Conservation (phyloP, 53 echinoderm and acorn worm species). For the Zoroaster sp. region DNA sequence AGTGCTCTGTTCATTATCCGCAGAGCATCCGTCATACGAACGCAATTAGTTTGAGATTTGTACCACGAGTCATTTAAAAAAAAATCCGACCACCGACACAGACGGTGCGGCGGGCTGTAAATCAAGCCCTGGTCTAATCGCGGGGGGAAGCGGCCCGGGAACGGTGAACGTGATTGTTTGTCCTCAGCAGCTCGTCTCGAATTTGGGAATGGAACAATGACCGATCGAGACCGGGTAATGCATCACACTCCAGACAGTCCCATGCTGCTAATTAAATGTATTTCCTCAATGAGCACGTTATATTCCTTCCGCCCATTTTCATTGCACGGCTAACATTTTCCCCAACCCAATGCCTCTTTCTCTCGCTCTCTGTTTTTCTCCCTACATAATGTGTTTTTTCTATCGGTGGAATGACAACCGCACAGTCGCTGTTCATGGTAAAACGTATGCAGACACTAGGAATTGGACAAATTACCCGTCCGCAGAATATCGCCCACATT, state of each 20-base stretch:
- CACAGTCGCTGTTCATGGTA: background rate
- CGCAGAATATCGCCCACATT: background rate
- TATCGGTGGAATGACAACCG: no score
- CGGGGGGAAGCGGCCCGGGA: slow-evolving; percentile 24
- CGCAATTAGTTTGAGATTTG: slow-evolving; percentile 49
- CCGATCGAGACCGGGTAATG: slow-evolving; percentile 25
- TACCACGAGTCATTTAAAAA: slow-evolving; percentile 37
- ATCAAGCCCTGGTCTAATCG: background rate
- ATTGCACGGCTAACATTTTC: background rate
- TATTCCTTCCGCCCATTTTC: background rate
- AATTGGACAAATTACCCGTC: background rate
- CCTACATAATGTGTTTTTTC: no score
- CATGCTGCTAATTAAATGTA: slow-evolving; percentile 44
- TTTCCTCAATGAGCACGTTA: slow-evolving; percentile 12
- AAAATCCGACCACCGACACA: slow-evolving; percentile 21
- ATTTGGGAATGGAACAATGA: slow-evolving; percentile 36
- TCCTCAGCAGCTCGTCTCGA: slow-evolving; percentile 33
- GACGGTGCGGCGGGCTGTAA: slow-evolving; percentile 1
- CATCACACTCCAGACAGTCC: slow-evolving; percentile 31
- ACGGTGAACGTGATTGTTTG: slow-evolving; percentile 22
- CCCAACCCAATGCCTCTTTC: no score
- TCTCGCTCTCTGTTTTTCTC: no score
- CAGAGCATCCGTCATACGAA: slow-evolving; percentile 33
- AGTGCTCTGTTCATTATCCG: slow-evolving; percentile 11
- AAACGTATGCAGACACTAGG: background rate